phyloP scores from a whole-genome alignment of 37 sponge, comb jelly and placozoan genomes.

The Bolinopsis microptera region DNA sequence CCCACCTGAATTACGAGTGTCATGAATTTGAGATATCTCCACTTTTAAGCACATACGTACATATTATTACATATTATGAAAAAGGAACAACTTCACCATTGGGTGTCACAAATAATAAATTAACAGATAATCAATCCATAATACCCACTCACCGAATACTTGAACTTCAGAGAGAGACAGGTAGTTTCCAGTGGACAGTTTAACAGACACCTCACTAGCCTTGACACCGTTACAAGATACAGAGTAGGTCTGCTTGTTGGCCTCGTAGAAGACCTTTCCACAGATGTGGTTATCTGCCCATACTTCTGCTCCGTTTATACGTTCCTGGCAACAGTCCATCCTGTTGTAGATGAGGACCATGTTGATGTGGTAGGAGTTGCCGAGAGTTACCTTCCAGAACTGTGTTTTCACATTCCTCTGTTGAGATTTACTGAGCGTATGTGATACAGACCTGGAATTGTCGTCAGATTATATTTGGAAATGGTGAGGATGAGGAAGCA shows the following conservation, averaged over 20 bases:
- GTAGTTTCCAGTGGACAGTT: neutral
- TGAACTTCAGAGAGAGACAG: neutral
- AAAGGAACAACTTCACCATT: too few relatives aligned
- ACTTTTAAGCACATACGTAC: too few relatives aligned
- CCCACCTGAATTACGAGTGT: constrained; percentile 3
- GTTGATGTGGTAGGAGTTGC: neutral
- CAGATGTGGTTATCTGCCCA: neutral
- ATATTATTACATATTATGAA: too few relatives aligned
- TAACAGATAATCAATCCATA: too few relatives aligned
- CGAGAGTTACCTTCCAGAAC: neutral
- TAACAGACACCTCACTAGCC: neutral
- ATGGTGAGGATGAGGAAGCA: neutral
- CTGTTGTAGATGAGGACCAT: constrained; percentile 2
- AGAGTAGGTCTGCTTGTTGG: neutral
- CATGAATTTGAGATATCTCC: too few relatives aligned
- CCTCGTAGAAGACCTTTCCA: neutral
- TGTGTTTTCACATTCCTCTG: neutral
- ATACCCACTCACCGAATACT: constrained; percentile 12
- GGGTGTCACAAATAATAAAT: too few relatives aligned
- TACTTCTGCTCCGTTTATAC: neutral
- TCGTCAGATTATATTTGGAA: neutral
- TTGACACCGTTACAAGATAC: constrained; percentile 25
- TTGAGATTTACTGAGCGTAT: neutral
- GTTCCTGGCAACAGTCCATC: neutral
- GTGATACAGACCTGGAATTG: neutral